Evolutionary conservation across 2,888 invertebrate genomes (phyloP), one percentile per base, ranked within the genome.

Genomic region (Esperia sulphurella): DNA sequence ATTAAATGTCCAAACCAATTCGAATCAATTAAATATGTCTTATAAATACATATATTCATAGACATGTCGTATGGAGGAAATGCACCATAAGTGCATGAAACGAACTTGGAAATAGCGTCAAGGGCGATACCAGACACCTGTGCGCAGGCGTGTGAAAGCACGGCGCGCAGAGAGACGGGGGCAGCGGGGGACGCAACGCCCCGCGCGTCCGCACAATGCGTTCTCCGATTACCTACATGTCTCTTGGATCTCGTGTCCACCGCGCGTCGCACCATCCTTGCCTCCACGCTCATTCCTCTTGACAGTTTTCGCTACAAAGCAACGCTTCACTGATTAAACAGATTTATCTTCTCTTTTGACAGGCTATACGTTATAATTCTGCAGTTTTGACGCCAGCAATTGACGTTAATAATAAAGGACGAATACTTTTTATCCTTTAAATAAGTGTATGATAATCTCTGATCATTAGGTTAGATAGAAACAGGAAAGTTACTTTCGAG

Each of bases 81-180:
- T 50, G 51, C 53, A 59, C 47, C 55, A 59, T 55, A 60, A 63
- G 67, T 65, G 71, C 69, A 68, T 65, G 68, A 10, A 46, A 67
- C 77, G 78, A 76, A 79, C 75, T 80, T 81, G 79, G 75, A 63
- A 71, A 65, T 63, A 55, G 70, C 81, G 78, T 84, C 87, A 88
- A 88, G 87, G 88, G 86, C 87, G 87, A 85, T 74, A 89, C 63
- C 75, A 71, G 84, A 89, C 85, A 89, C 88, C 86, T 85, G 87
- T 80, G 83, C 81, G 83, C 84, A 75, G 79, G 81, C 83, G 84
- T 87, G 87, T 87, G 87, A 86, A 84, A 87, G 85, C 79, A 67
- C 59, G 55, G 61, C 59, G 64, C 35, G 35, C 35, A n/a, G 35
- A 7, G 31, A 3, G 31, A 21, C 5, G 53, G 49, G 57, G 54